Conservation (phyloP, 2,797 vertebrate genomes). For the Balearica regulorum region DNA sequence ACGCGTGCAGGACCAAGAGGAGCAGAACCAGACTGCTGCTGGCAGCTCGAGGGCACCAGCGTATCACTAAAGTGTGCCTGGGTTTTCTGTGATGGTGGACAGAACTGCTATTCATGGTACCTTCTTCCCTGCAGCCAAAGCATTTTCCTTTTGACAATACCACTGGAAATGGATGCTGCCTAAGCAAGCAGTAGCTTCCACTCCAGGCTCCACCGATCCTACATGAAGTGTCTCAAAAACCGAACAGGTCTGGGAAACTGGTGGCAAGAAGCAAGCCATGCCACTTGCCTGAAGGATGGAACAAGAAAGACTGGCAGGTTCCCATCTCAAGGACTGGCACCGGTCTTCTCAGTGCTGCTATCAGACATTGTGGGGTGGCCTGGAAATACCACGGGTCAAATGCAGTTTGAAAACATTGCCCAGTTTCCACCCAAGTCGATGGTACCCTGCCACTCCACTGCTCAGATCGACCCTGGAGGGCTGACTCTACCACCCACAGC, state of each 20-base stretch:
- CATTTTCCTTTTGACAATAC: not conserved
- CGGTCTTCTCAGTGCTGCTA: not conserved
- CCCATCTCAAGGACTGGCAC: not conserved
- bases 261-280: not conserved
- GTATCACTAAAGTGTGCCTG: not conserved
- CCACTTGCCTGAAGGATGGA: not conserved
- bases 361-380: rapidly evolving
- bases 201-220: not conserved
- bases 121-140: not conserved
- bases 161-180: not conserved
- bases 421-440: rapidly evolving
- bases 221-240: not conserved
- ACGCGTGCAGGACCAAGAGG: rapidly evolving
- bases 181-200: not conserved
- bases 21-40: not conserved
- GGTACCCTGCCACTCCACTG: not conserved
- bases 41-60: not conserved
- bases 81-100: not conserved
- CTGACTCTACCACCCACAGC: not conserved
- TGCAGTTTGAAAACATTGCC: not conserved
- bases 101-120: not conserved
- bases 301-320: not conserved
- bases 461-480: not conserved
- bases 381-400: not conserved
- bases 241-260: not conserved